These are phyloP conservation scores for Lepidocyrtinus sp. DNA, from an alignment of 2,888 invertebrate species.

Conservation along the genomic window DNA sequence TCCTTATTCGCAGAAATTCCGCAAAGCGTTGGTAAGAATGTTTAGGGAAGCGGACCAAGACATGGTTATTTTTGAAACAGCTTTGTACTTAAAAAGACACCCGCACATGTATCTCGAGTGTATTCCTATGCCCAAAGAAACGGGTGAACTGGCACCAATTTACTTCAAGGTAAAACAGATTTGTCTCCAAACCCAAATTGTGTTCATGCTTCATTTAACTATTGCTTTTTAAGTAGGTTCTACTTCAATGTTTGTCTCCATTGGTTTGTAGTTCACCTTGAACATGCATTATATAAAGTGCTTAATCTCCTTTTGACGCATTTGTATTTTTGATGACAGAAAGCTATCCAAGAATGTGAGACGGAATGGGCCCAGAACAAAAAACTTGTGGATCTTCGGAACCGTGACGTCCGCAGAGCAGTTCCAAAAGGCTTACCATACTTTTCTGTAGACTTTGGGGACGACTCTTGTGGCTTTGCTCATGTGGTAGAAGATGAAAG, in stretches of 20 bases:
- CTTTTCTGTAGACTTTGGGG: conserved; percentile 94
- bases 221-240: no score
- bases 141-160: conserved; percentile 91
- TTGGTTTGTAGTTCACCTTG: neutral
- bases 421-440: conserved; percentile 96
- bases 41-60: conserved; percentile 82
- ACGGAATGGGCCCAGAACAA: conserved; percentile 96
- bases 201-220: conserved; percentile 8
- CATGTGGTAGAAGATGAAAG: conserved; percentile 97
- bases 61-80: conserved; percentile 92
- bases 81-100: conserved; percentile 80
- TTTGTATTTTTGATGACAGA: conserved; percentile 74
- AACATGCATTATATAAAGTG: neutral
- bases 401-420: conserved; percentile 83
- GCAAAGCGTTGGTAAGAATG: conserved; percentile 84
- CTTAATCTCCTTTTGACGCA: neutral
- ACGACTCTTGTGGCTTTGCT: conserved; percentile 88
- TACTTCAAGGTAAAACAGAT: conserved; percentile 84
- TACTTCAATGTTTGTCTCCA: neutral
- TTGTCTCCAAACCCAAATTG: no score
- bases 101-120: conserved; percentile 93
- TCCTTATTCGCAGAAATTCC: conserved; percentile 78
- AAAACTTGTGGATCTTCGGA: conserved; percentile 83
- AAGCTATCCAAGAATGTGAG: conserved; percentile 96
- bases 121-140: conserved; percentile 86